Evolutionary conservation across 2,113 vertebrate genomes (phyloP).

Genomic region (Ptilorrhoa leucosticta): DNA sequence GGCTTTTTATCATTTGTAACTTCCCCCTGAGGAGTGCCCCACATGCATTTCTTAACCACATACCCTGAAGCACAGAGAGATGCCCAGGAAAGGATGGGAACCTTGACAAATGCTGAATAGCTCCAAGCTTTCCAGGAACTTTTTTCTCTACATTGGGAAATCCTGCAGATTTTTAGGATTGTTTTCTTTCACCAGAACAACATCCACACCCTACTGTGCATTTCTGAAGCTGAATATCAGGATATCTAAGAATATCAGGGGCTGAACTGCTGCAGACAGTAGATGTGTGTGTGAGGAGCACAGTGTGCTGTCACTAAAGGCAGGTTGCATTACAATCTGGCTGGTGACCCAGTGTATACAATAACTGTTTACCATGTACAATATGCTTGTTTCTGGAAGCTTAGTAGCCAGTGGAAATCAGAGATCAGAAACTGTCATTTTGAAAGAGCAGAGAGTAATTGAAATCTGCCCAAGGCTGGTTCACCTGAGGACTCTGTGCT

Average conservation of each 20-base stretch:
- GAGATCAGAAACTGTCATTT: constrained; percentile 14
- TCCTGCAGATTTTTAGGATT: background rate
- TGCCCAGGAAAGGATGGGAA: background rate
- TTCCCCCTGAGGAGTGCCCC: background rate
- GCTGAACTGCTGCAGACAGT: background rate
- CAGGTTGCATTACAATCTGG: background rate
- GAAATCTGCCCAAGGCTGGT: constrained; percentile 9
- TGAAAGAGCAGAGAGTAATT: constrained; percentile 3
- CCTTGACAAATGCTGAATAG: background rate
- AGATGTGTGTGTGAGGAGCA: background rate
- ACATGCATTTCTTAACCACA: background rate
- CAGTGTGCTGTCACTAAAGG: background rate
- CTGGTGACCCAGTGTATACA: background rate
- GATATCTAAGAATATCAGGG: background rate
- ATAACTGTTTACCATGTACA: background rate
- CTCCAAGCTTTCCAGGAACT: background rate
- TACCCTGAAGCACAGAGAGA: background rate
- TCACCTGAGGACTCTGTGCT: background rate
- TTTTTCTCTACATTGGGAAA: background rate
- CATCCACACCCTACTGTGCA: background rate
- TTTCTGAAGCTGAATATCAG: background rate
- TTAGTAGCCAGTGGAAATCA: background rate
- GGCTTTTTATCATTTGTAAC: background rate
- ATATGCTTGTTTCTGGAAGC: background rate
- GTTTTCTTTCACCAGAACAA: background rate